Evolutionary conservation across 2,888 invertebrate species (phyloP), one percentile per base, ranked within the genome.

Genomic region (Mechanitis mazaeus): DNA sequence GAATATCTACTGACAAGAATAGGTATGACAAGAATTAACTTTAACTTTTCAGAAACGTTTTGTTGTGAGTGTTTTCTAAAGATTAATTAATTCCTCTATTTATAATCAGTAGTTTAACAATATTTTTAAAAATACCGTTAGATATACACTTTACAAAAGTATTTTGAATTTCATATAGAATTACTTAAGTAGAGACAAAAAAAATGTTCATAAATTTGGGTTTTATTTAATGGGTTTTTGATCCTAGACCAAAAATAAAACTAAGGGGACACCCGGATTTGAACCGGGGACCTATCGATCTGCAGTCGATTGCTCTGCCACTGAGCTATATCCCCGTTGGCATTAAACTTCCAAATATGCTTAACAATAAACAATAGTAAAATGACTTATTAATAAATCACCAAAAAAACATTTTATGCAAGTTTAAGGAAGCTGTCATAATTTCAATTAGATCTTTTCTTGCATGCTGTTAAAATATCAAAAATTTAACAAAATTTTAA

Each of bases 1-100:
- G 96, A 58, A 95, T 96, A 65, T 95, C 95, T 0, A 94, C 95
- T 0, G 96, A 96, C 67, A 96, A 96, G 83, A 95, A 95, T 79
- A 95, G 94, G 95, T 95, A 78, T 20, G 20, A 20, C 2, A 28
- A 31, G 50, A 11, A 7, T 9, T 50, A 3, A 50, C 20, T 20
- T 20, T n/a, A 1, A 20, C 20, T 47, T 28, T 47, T 47, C 7
- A 28, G 20, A n/a, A 28, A 47, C 38, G 1, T 38, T 38, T 38
- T 7, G 38, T 7, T 42, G 9, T 9, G 9, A 42, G 2, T 5
- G 42, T 35, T 35, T 35, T 35, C 35, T 35, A 1, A 42, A 9
- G 42, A 42, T 42, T 42, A 9, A 42, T 42, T 42, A 9, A 1
- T 42, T 42, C 3, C 42, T 42, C 9, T 42, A 11, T 42, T 42